These are phyloP conservation scores for Cecropterus lyciades DNA, from an alignment of 1,140 invertebrate species.

Conservation along the genomic window DNA sequence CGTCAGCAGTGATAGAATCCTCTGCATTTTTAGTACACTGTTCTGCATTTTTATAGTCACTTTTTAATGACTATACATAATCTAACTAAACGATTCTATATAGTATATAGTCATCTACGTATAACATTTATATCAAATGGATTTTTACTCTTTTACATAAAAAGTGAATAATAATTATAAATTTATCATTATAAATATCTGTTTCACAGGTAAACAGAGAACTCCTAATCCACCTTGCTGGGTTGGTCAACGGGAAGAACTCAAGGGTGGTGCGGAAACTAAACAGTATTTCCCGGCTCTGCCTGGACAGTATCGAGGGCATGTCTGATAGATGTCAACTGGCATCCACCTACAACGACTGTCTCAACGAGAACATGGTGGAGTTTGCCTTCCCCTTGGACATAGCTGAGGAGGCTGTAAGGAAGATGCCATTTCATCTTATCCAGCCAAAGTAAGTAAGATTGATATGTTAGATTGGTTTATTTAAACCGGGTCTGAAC, in stretches of 20 bases:
- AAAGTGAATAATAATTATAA: too few species aligned
- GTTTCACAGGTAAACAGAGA: conserved; percentile 67
- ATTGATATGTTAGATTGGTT: neutral
- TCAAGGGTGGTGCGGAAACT: conserved; percentile 72
- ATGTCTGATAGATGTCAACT: conserved; percentile 74
- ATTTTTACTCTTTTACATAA: too few species aligned
- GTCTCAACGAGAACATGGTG: conserved; percentile 76
- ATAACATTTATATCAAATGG: too few species aligned
- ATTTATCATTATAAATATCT: neutral
- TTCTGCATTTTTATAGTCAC: too few species aligned
- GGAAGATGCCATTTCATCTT: conserved; percentile 77
- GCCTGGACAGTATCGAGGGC: conserved; percentile 71
- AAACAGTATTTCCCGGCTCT: conserved; percentile 67
- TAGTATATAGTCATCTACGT: too few species aligned
- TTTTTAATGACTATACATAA: too few species aligned
- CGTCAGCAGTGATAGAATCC: too few species aligned
- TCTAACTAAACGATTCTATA: too few species aligned
- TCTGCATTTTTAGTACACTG: too few species aligned
- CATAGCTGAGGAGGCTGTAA: conserved; percentile 74
- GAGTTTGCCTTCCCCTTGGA: conserved; percentile 76
- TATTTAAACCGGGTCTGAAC: too few species aligned
- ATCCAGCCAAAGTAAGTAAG: conserved; percentile 74
- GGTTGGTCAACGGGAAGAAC: conserved; percentile 74
- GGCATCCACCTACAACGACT: conserved; percentile 75
- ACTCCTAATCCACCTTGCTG: conserved; percentile 66